Evolutionary conservation across 2,888 invertebrate genomes (phyloP).

Genomic region (Epistrophella euchroma): DNA sequence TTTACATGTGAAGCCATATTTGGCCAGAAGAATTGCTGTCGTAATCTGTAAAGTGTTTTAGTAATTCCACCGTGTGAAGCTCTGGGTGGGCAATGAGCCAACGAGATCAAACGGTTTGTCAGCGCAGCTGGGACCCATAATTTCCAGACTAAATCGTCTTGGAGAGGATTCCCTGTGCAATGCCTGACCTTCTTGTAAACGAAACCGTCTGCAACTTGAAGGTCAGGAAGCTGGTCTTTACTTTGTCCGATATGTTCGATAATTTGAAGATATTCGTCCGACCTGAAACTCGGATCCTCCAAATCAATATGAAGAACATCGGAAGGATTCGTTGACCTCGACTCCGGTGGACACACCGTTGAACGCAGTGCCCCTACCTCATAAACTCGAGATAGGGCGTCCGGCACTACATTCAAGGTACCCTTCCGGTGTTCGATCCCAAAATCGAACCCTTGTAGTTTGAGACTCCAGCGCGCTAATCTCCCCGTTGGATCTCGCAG

Average conservation of each 20-base stretch:
- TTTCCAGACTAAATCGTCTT: constrained; percentile 22
- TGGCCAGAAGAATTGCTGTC: constrained; percentile 19
- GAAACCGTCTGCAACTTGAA: not conserved
- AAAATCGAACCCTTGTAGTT: constrained; percentile 1
- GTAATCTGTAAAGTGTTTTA: not conserved
- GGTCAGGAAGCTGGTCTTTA: constrained; percentile 10
- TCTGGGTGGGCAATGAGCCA: constrained; percentile 21
- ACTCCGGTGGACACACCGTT: not conserved
- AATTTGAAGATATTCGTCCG: not conserved
- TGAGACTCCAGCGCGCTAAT: constrained; percentile 11
- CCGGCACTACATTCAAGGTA: not conserved
- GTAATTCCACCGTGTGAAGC: constrained; percentile 5
- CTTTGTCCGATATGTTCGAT: not conserved
- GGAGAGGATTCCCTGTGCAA: not conserved
- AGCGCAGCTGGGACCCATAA: constrained; percentile 18
- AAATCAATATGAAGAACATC: constrained; percentile 11
- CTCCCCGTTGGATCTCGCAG: not conserved
- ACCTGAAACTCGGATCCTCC: not conserved
- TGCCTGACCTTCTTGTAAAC: constrained; percentile 3
- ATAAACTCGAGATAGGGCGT: not conserved
- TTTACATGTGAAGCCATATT: constrained; percentile 5
- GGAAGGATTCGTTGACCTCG: not conserved
- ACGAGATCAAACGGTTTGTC: not conserved
- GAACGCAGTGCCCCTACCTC: constrained; percentile 1
- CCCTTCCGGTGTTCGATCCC: constrained; percentile 9